These are phyloP conservation scores for Sialia sialis DNA, from an alignment of 2,113 vertebrate genomes.

Conservation along the genomic window DNA sequence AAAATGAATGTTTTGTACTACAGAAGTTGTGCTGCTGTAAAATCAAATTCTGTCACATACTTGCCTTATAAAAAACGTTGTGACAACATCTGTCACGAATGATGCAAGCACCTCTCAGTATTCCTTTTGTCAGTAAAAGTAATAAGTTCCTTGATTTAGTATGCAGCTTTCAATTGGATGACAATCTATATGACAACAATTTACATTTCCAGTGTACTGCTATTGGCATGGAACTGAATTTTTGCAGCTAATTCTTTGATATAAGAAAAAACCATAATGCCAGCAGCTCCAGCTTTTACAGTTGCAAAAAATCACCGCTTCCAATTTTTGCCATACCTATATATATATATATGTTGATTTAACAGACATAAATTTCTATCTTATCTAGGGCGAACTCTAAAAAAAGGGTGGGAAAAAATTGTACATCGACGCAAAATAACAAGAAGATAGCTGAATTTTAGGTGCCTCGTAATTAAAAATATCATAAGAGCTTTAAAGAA, in stretches of 20 bases:
- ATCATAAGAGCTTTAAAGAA: background rate
- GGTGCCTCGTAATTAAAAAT: background rate
- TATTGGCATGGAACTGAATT: background rate
- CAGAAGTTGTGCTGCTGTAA: background rate
- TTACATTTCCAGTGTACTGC: background rate
- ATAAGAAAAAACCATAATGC: background rate
- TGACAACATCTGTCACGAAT: conserved; percentile 44
- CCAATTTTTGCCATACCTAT: background rate
- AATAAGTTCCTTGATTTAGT: background rate
- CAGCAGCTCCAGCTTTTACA: background rate
- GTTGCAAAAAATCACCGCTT: background rate
- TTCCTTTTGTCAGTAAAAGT: conserved; percentile 27
- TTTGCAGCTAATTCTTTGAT: background rate
- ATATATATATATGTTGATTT: background rate
- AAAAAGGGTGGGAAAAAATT: background rate
- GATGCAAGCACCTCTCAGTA: background rate
- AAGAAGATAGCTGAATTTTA: background rate
- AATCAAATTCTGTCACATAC: conserved; percentile 19
- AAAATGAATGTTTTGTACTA: conserved; percentile 11
- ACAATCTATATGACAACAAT: conserved; percentile 15
- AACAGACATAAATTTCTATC: background rate
- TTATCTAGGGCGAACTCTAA: background rate
- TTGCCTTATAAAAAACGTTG: background rate
- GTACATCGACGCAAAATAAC: background rate
- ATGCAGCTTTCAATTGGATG: background rate